Conservation (phyloP, 2,113 vertebrate species). For the Lepisosteus osseus region DNA sequence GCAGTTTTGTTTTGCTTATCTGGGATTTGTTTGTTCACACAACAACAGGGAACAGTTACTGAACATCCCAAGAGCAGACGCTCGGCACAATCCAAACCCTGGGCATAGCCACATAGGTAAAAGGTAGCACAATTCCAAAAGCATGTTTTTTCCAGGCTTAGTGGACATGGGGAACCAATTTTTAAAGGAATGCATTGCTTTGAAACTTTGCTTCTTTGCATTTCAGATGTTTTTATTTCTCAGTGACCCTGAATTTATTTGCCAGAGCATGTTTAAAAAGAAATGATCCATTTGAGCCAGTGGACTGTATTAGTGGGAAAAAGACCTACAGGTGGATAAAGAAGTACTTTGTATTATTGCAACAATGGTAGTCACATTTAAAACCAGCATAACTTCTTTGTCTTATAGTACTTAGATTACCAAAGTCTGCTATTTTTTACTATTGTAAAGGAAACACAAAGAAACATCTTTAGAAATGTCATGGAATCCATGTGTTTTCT, state of each 20-base stretch:
- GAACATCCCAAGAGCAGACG: neutral
- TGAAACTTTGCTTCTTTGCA: neutral
- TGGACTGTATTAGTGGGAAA: neutral
- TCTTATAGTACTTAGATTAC: no score
- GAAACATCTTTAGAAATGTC: no score
- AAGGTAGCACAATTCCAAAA: neutral
- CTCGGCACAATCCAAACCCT: no score
- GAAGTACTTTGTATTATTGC: no score
- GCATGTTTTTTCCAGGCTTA: neutral
- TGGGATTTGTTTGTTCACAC: neutral
- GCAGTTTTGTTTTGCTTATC: neutral
- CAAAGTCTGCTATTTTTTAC: no score
- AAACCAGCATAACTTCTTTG: no score
- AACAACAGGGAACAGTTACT: neutral
- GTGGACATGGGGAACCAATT: conserved; percentile 3
- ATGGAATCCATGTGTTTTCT: no score
- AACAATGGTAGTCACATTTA: no score
- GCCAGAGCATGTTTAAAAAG: neutral
- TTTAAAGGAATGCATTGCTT: conserved; percentile 1
- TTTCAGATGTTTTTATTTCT: neutral
- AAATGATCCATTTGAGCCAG: neutral
- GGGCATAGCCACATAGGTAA: neutral
- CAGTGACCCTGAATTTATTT: neutral
- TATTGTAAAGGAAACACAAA: no score
- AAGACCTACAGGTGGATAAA: no score